These are phyloP conservation scores for Ophioderma brevispina DNA, from an alignment of 35 echinoderm and acorn worm species.

Conservation along the genomic window DNA sequence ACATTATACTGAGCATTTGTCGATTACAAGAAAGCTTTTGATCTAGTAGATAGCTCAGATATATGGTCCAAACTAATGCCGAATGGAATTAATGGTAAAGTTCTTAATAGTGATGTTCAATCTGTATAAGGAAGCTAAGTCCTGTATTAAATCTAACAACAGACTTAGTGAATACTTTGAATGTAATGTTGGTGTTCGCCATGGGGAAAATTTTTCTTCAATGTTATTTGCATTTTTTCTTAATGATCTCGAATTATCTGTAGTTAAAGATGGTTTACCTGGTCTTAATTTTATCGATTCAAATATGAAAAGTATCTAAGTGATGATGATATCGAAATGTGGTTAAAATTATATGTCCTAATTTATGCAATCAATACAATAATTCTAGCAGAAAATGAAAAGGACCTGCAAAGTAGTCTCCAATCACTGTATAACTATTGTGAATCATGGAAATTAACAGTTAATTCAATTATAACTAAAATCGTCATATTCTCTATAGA, in stretches of 20 bases:
- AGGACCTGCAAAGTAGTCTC: neutral
- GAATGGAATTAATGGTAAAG: constrained; percentile 59
- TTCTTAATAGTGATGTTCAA: constrained; percentile 55
- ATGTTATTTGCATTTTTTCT: constrained; percentile 54
- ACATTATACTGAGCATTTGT: constrained; percentile 62
- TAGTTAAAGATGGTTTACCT: constrained; percentile 19
- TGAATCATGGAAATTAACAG: neutral
- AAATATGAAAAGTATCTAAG: constrained; percentile 8
- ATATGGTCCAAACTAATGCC: constrained; percentile 54
- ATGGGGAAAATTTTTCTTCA: constrained; percentile 62
- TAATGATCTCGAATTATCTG: constrained; percentile 43
- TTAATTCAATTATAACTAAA: neutral
- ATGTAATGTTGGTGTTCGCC: constrained; percentile 68
- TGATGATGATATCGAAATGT: constrained; percentile 51
- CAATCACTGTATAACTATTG: neutral
- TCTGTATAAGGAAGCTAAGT: constrained; percentile 59
- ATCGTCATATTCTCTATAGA: neutral
- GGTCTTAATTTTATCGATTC: neutral
- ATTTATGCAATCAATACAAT: neutral
- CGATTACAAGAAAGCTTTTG: constrained; percentile 69
- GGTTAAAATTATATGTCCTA: constrained; percentile 1
- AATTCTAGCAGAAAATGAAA: neutral
- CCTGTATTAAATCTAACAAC: constrained; percentile 41
- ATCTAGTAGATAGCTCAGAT: constrained; percentile 40
- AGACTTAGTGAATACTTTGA: constrained; percentile 23